Evolutionary conservation across 2,888 invertebrate genomes (phyloP), one percentile per base, ranked within the genome.

Genomic region (Heliothis peltigera): DNA sequence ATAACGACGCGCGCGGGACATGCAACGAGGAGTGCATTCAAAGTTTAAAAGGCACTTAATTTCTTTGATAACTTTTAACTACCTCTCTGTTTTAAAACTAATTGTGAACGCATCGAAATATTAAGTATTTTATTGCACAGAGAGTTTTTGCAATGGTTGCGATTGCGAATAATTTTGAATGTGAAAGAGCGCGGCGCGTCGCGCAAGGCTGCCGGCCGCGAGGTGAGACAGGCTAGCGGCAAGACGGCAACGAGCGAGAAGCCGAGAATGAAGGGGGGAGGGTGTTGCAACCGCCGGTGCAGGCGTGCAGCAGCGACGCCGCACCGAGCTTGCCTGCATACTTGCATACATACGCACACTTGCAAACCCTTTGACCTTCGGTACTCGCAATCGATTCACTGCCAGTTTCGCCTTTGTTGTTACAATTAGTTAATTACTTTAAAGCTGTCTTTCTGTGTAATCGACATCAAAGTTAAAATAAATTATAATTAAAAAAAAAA

Each of bases 1-100:
- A 96, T 79, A 96, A 96, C 96, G 96, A 97, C 97, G 97, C 97
- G 96, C 96, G 97, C 96, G 96, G 96, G 95, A 94, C 90, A 92
- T 96, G 96, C 95, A 95, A 96, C 95, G 96, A 96, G 95, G 95
- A 95, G 95, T 95, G 95, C 95, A 95, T 95, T 94, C 93, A 94
- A 95, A 94, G 90, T 94, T 89, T 90, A 83, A 92, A 92, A 93
- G 89, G 90, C 91, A 92, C 92, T 87, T 86, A 87, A 89, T 88
- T 89, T 91, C 78, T 87, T 84, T 85, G 72, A 83, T 87, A 88
- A 79, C 82, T 89, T 90, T 86, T 84, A 86, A 85, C 75, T 87
- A 91, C 84, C 90, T 92, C 93, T 92, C 90, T 92, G 92, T 87
- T 84, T 82, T 85, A 86, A 79, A 84, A 88, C 89, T 88, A 88